Percentiles rank a stretch among this genome's conserved stretches.
Conservation (phyloP, 1,140 invertebrate genomes). For the Drosophila tsacasi region DNA sequence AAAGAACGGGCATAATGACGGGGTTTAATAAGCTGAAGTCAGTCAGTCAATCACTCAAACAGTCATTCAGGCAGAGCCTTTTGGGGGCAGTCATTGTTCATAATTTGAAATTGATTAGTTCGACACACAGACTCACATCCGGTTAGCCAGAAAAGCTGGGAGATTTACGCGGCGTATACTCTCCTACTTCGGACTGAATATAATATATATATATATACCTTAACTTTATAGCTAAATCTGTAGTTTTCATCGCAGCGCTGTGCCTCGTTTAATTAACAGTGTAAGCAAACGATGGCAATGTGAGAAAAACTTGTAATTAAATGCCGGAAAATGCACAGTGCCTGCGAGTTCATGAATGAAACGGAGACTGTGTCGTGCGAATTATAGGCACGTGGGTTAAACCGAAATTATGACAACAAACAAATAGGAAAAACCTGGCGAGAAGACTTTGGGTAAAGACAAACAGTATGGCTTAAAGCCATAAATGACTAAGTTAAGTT, state of each 20-base stretch:
- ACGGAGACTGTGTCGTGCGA: constrained; percentile 13
- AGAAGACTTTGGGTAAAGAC: constrained; percentile 20
- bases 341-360: constrained; percentile 24
- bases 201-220: neutral
- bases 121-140: constrained; percentile 58
- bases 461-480: neutral
- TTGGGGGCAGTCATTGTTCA: constrained; percentile 64
- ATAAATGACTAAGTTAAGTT: neutral
- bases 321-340: constrained; percentile 57
- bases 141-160: constrained; percentile 46
- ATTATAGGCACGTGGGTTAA: constrained; percentile 26
- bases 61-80: constrained; percentile 34
- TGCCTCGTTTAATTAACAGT: constrained; percentile 56
- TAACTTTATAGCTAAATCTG: neutral
- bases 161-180: constrained; percentile 19
- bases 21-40: constrained; percentile 43
- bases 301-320: constrained; percentile 68
- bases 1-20: constrained; percentile 45
- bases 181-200: constrained; percentile 1
- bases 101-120: constrained; percentile 77
- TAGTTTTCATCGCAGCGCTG: constrained; percentile 21
- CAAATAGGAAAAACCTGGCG: constrained; percentile 18
- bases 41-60: constrained; percentile 32
- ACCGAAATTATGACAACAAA: constrained; percentile 17
- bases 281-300: constrained; percentile 55